Percentiles rank a stretch among this genome's conserved stretches.
These are phyloP conservation scores for Tenthredo livida DNA, from an alignment of 2,888 invertebrate species.

Conservation along the genomic window DNA sequence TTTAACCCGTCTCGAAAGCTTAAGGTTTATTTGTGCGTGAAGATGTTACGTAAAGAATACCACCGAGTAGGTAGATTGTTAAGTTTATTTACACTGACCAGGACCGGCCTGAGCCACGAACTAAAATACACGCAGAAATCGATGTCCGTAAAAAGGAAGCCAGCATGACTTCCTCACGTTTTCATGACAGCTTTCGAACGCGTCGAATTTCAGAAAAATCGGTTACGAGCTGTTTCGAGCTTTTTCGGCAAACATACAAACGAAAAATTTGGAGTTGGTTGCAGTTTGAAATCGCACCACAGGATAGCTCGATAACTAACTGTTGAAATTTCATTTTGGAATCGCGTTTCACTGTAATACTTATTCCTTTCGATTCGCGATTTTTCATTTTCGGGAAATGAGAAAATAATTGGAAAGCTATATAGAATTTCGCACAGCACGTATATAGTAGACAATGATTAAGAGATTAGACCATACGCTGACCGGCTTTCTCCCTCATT, in stretches of 20 bases:
- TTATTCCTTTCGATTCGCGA: too few species aligned
- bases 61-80: background rate
- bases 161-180: background rate
- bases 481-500: background rate
- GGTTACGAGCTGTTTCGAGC: background rate
- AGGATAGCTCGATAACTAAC: too few species aligned
- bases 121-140: background rate
- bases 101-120: background rate
- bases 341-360: too few species aligned
- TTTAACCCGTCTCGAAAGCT: slow-evolving; percentile 10
- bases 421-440: too few species aligned
- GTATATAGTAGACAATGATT: too few species aligned
- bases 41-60: background rate
- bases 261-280: too few species aligned
- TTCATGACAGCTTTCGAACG: background rate
- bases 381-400: too few species aligned
- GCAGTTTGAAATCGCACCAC: too few species aligned
- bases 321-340: too few species aligned
- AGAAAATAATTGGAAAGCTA: too few species aligned
- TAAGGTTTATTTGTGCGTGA: background rate
- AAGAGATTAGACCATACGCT: too few species aligned
- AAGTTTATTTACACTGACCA: background rate
- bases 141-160: background rate
- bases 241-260: too few species aligned
- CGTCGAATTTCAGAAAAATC: background rate